A percentile compares a stretch with the other conserved stretches of the same genome.
Evolutionary conservation across 2,797 vertebrate species (phyloP).

Genomic region (Synanceia verrucosa): DNA sequence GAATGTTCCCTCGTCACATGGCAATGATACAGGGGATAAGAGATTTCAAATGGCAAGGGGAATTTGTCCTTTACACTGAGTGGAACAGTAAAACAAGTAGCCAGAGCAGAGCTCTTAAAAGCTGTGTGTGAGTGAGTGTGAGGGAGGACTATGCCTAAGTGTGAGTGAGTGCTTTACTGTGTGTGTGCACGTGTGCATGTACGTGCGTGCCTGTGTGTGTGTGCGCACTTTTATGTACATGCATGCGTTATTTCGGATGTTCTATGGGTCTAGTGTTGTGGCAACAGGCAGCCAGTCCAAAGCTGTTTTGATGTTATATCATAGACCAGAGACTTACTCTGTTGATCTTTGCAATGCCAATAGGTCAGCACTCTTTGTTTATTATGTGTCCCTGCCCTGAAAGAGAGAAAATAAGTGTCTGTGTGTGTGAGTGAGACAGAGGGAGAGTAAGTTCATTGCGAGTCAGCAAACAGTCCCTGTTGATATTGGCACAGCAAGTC

Average conservation of each 20-base stretch:
- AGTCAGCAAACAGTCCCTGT: conserved; percentile 20
- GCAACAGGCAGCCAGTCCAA: conserved; percentile 52
- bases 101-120: conserved; percentile 17
- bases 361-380: conserved; percentile 65
- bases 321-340: conserved; percentile 19
- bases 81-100: conserved; percentile 29
- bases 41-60: conserved; percentile 39
- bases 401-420: conserved; percentile 21
- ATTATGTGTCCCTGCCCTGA: conserved; percentile 28
- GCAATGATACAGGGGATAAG: conserved; percentile 50
- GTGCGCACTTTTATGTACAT: neutral
- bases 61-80: conserved; percentile 61
- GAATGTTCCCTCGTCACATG: conserved; percentile 43
- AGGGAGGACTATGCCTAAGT: neutral
- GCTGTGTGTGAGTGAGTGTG: conserved; percentile 31
- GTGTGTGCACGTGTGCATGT: neutral
- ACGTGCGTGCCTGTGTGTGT: neutral
- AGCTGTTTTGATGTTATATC: conserved; percentile 43
- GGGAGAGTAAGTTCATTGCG: neutral
- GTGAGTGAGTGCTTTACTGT: neutral
- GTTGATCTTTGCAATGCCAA: conserved; percentile 47
- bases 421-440: conserved; percentile 9
- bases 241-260: conserved; percentile 44
- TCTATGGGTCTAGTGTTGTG: conserved; percentile 54
- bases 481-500: conserved; percentile 16